phyloP scores from a whole-genome alignment of 2,888 invertebrate genomes.

The Cryptosula pallasiana region DNA sequence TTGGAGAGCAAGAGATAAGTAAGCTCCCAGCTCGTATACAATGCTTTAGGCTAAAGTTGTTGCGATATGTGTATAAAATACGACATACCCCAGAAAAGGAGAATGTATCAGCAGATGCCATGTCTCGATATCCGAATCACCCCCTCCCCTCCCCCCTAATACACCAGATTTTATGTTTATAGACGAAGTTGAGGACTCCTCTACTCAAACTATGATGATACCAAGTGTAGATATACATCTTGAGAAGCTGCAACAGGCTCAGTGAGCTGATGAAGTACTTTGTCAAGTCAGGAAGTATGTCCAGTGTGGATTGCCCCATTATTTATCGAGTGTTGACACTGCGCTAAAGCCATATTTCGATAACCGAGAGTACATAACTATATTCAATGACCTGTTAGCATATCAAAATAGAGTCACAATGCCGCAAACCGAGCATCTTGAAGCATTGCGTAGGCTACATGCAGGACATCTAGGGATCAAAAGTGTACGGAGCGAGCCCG shows the following conservation, averaged over 20 bases:
- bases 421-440: not conserved
- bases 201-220: not conserved
- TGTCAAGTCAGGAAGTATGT: not conserved
- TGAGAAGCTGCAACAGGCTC: not conserved
- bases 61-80: not conserved
- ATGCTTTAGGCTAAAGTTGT: not conserved
- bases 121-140: not conserved
- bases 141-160: not conserved
- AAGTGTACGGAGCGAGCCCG: not conserved
- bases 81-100: not conserved
- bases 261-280: not conserved
- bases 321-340: not conserved
- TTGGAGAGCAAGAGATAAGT: not conserved
- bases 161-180: not conserved
- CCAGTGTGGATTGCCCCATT: not conserved
- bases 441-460: not conserved
- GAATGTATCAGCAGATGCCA: not conserved
- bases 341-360: not conserved
- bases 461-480: not conserved
- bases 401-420: not conserved
- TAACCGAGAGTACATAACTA: not conserved
- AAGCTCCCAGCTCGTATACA: not conserved
- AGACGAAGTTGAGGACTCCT: not conserved
- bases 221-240: not conserved
- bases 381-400: not conserved